Percentiles rank a stretch among this genome's conserved stretches.
These are phyloP conservation scores for Caenorhabditis afra DNA, from an alignment of 2,888 invertebrate genomes.

Conservation along the genomic window DNA sequence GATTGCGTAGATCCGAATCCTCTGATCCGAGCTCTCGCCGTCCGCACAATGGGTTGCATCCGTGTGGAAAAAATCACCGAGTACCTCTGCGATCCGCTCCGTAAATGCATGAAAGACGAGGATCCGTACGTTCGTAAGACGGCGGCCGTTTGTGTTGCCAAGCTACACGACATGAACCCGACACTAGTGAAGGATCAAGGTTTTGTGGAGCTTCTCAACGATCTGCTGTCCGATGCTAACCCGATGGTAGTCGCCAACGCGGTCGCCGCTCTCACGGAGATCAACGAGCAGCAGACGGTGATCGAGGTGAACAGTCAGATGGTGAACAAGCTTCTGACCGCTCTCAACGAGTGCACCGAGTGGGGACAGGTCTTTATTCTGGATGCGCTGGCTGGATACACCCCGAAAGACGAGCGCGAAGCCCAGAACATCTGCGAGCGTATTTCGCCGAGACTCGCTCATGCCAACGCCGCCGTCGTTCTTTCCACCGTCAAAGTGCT, in stretches of 20 bases:
- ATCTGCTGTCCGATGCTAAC: slow-evolving; percentile 97
- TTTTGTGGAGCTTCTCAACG: slow-evolving; percentile 95
- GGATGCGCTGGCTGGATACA: slow-evolving; percentile 94
- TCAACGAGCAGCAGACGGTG: slow-evolving; percentile 95
- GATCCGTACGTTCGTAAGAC: slow-evolving; percentile 98
- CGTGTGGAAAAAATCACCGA: slow-evolving; percentile 99
- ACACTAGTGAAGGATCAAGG: slow-evolving; percentile 87
- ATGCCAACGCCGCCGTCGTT: slow-evolving; percentile 99
- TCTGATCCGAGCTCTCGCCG: slow-evolving; percentile 96
- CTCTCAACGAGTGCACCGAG: slow-evolving; percentile 98
- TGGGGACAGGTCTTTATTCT: slow-evolving; percentile 87
- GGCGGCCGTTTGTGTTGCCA: slow-evolving; percentile 99
- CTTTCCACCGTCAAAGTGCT: slow-evolving; percentile 96
- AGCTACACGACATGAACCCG: slow-evolving; percentile 94
- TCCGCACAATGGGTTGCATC: slow-evolving; percentile 99
- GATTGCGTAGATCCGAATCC: slow-evolving; percentile 99
- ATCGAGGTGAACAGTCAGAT: slow-evolving; percentile 97
- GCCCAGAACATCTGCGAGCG: slow-evolving; percentile 88
- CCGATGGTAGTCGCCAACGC: slow-evolving; percentile 99
- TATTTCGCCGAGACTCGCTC: slow-evolving; percentile 95
- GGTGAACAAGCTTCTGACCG: slow-evolving; percentile 97
- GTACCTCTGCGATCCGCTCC: slow-evolving; percentile 96
- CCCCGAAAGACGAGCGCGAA: slow-evolving; percentile 95
- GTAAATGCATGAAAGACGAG: slow-evolving; percentile 89
- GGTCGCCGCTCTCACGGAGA: slow-evolving; percentile 97